Evolutionary conservation across 2,888 invertebrate genomes (phyloP), one percentile per base, ranked within the genome.

Genomic region (Agrochola macilenta): DNA sequence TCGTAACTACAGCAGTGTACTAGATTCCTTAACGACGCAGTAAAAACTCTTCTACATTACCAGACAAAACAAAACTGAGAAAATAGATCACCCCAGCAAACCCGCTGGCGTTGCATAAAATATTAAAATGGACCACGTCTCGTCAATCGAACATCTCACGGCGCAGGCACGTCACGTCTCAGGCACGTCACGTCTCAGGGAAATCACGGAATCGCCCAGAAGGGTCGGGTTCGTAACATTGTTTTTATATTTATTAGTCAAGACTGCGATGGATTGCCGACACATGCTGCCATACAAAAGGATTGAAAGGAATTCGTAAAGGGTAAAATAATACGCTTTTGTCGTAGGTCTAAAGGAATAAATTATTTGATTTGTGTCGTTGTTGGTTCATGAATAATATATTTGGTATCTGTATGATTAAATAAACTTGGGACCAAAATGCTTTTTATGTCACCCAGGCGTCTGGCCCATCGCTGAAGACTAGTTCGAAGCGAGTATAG

Each of bases 201-300:
- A 82, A 85, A 82, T 82, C 86, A 82, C 70, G n/a, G 76, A 82
- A 69, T 52, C 35, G 35, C 35, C 85, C 64, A 46, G 9, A 85
- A 82, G 52, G 86, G 69, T 72, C 60, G 71, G 57, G 23, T 14
- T n/a, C 61, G 79, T 65, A 64, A 52, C 71, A 82, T 85, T 76
- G 82, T 85, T 82, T 82, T 82, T 82, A 82, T 82, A 82, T 82
- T 82, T 85, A 82, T 82, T 72, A 82, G 71, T 30, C 30, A 69
- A 69, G 71, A n/a, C 43, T 71, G 2, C 70, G 71, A 85, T 69
- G 63, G 49, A 85, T 82, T 70, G 61, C 39, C 12, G 8, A 66
- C 69, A 81, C 70, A 81, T 74, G 85, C n/a, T 52, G 57, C 64
- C 20, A 20, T 58, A 74, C 52, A 46, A 74, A 61, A 43, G 65